These are phyloP conservation scores for Tribolium castaneum DNA, from an alignment of 1,140 invertebrate genomes.

Conservation along the genomic window DNA sequence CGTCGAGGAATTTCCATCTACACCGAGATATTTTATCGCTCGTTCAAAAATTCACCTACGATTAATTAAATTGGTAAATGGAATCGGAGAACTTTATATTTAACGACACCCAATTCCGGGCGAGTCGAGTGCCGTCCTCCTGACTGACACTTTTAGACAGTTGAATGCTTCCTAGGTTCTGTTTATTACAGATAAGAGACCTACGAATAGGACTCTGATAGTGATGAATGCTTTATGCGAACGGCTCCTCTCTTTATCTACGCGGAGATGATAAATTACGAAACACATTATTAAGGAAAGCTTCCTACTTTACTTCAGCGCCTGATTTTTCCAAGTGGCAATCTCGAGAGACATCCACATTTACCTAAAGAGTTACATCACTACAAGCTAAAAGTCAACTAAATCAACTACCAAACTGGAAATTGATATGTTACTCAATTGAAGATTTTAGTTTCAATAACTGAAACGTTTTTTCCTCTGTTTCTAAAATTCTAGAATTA, in stretches of 20 bases:
- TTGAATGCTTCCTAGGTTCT: constrained; percentile 26
- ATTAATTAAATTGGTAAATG: constrained; percentile 5
- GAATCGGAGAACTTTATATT: constrained; percentile 4
- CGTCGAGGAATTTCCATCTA: constrained; percentile 3
- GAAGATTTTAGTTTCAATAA: no score
- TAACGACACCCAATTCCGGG: constrained; percentile 16
- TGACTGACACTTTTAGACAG: constrained; percentile 33
- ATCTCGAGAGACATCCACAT: neutral
- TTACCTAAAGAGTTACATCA: no score
- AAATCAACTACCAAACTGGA: no score
- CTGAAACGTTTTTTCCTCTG: no score
- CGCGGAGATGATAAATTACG: constrained; percentile 15
- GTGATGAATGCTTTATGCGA: constrained; percentile 30
- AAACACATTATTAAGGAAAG: constrained; percentile 12
- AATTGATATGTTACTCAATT: no score
- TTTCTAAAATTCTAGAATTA: no score
- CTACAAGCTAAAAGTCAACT: no score
- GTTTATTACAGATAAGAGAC: constrained; percentile 34
- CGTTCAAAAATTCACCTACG: neutral
- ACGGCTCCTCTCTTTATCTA: neutral
- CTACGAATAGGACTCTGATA: constrained; percentile 23
- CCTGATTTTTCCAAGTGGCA: neutral
- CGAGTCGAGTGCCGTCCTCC: constrained; percentile 17
- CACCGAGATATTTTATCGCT: neutral
- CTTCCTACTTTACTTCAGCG: no score